Base-by-base conservation (phyloP, 2,113 vertebrate genomes). In the Montifringilla adamsi region DNA sequence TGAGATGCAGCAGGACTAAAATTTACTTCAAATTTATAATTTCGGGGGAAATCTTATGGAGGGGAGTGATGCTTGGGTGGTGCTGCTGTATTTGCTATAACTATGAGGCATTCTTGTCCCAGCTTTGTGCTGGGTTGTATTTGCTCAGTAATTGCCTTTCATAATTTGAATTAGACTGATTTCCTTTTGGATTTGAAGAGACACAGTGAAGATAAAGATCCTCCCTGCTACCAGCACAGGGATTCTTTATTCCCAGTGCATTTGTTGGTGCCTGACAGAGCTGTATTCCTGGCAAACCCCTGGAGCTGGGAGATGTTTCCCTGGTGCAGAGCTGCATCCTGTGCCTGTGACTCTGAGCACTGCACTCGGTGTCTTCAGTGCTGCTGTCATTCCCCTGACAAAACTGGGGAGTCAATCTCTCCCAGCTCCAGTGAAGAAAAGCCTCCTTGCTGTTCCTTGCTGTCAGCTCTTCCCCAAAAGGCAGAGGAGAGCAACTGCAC, bases 1-100 rank as follows among this genome's bases (percentile, higher is more conserved):
- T n/a, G 31, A 92, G 50, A 46, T 56, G 53, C 35, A 64, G 19
- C 18, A 35, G 14, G 2, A 3, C 24, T 81, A 3, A 26, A 59
- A 35, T 59, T 37, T 35, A 37, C 26, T 37, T 53, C 46, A 68
- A 56, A 62, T 28, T 7, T 5, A 15, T 52, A 1, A 28, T 52
- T 78, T 4, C 0, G 22, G 28, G 4, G 2, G 3, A n/a, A 74
- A 72, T 27, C 26, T 46, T 56, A 17, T 2, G 1, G 16, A n/a
- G 10, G 64, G 24, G 10, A 70, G 8, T 17, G 26, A 43, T 3
- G 9, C 21, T 26, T 59, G 63, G 16, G 21, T 74, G 50, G 17
- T 91, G 19, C n/a, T 55, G 60, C 49, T 87, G n/a, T 72, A 27
- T 37, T 49, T 69, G 2, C 7, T 41, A 1, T 50, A 76, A 30